phyloP scores from a whole-genome alignment of 2,113 vertebrate genomes.

The Osmerus eperlanus region DNA sequence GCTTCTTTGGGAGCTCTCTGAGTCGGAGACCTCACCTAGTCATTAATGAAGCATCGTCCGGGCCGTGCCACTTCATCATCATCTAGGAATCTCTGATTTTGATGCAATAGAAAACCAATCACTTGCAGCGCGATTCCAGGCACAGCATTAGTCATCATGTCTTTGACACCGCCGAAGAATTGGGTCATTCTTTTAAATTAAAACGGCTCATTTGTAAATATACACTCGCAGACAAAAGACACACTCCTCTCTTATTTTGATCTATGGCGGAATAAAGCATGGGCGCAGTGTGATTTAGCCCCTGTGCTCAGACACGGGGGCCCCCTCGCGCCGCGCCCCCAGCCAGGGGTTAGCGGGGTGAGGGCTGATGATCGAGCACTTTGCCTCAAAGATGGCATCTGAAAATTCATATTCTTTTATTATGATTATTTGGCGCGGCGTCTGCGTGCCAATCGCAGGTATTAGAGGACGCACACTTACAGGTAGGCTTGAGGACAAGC shows the following conservation, averaged over 20 bases:
- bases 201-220: conserved; percentile 79
- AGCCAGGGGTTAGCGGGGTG: conserved; percentile 13
- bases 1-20: conserved; percentile 43
- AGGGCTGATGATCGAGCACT: conserved; percentile 51
- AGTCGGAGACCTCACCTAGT: conserved; percentile 41
- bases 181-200: conserved; percentile 80
- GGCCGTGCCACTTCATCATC: conserved; percentile 70
- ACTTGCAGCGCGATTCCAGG: conserved; percentile 70
- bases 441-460: conserved; percentile 23
- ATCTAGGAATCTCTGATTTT: conserved; percentile 80
- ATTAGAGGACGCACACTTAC: conserved; percentile 45
- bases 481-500: conserved; percentile 11
- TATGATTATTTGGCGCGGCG: conserved; percentile 53
- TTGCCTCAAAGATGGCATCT: conserved; percentile 50
- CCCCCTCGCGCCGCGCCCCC: conserved; percentile 20
- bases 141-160: conserved; percentile 78
- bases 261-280: conserved; percentile 71
- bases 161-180: conserved; percentile 75
- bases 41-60: conserved; percentile 71
- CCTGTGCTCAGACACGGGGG: conserved; percentile 23
- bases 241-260: conserved; percentile 69
- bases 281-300: conserved; percentile 65
- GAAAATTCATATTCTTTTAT: conserved; percentile 52
- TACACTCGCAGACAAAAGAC: conserved; percentile 66
- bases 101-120: conserved; percentile 80